Evolutionary conservation across 2,797 vertebrate genomes (phyloP).

Genomic region (Epinephelus coioides): DNA sequence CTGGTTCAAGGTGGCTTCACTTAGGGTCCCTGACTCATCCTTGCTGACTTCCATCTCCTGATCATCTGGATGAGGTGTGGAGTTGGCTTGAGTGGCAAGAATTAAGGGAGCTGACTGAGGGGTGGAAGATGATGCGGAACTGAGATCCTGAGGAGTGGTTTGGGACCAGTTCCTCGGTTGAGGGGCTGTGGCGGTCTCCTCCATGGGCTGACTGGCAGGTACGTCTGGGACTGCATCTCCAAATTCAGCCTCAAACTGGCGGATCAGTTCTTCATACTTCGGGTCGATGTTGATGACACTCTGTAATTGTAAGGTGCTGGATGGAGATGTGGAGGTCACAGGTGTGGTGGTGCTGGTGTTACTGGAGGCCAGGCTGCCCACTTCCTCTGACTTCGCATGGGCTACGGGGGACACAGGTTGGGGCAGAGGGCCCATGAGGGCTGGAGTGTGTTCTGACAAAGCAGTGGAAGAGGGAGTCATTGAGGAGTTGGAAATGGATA

Average conservation of each 20-base stretch:
- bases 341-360: constrained; percentile 77
- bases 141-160: constrained; percentile 74
- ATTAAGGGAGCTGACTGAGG: constrained; percentile 56
- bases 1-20: constrained; percentile 56
- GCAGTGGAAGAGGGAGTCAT: constrained; percentile 70
- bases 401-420: constrained; percentile 60
- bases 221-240: constrained; percentile 82
- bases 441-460: constrained; percentile 74
- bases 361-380: constrained; percentile 52
- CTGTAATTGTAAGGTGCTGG: constrained; percentile 77
- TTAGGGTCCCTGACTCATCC: constrained; percentile 59
- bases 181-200: constrained; percentile 52
- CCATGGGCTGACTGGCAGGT: constrained; percentile 68
- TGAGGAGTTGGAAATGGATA: constrained; percentile 86
- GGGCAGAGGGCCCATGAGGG: constrained; percentile 51
- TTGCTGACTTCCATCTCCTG: constrained; percentile 73
- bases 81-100: constrained; percentile 51
- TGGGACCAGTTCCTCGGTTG: constrained; percentile 61
- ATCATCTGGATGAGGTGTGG: constrained; percentile 57
- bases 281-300: constrained; percentile 89
- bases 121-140: constrained; percentile 59
- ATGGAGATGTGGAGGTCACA: constrained; percentile 77
- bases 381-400: constrained; percentile 65
- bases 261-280: constrained; percentile 96
- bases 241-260: constrained; percentile 97